Percentiles rank a stretch among this genome's conserved stretches.
Evolutionary conservation across 2,113 vertebrate genomes (phyloP).

Genomic region (Gambusia holbrooki): DNA sequence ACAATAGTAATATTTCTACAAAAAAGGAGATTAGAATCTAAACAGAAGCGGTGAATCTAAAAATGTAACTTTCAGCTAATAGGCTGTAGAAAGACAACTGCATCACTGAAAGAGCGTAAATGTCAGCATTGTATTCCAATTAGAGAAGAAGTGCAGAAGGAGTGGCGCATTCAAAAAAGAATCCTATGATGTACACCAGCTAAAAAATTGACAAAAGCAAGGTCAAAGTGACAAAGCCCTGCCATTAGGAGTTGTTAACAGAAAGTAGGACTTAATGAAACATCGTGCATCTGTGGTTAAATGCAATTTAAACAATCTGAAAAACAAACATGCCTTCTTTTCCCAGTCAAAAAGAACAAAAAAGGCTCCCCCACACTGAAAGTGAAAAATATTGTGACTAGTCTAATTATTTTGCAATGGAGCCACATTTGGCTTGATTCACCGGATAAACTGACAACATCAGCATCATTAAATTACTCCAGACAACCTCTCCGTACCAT

Average conservation of each 20-base stretch:
- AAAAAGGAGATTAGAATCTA: conserved; percentile 17
- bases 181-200: neutral
- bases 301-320: neutral
- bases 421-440: neutral
- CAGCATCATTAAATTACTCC: conserved; percentile 24
- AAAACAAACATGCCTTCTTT: conserved; percentile 2
- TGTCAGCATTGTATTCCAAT: conserved; percentile 71
- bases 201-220: conserved; percentile 29
- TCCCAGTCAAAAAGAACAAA: neutral
- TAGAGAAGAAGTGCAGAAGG: conserved; percentile 46
- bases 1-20: conserved; percentile 24
- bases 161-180: conserved; percentile 28
- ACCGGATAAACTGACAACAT: conserved; percentile 19
- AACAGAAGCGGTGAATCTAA: neutral
- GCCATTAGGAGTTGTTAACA: neutral
- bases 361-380: neutral
- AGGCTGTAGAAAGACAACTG: conserved; percentile 46
- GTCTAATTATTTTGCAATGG: conserved; percentile 5
- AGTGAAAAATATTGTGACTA: neutral
- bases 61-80: conserved; percentile 62
- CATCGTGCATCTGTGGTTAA: neutral
- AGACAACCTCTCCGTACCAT: conserved; percentile 28
- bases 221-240: conserved; percentile 9
- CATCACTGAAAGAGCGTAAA: conserved; percentile 65
- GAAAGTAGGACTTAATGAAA: neutral